Base-by-base conservation (phyloP, 2,113 vertebrate genomes). In the Lagopus leucura region DNA sequence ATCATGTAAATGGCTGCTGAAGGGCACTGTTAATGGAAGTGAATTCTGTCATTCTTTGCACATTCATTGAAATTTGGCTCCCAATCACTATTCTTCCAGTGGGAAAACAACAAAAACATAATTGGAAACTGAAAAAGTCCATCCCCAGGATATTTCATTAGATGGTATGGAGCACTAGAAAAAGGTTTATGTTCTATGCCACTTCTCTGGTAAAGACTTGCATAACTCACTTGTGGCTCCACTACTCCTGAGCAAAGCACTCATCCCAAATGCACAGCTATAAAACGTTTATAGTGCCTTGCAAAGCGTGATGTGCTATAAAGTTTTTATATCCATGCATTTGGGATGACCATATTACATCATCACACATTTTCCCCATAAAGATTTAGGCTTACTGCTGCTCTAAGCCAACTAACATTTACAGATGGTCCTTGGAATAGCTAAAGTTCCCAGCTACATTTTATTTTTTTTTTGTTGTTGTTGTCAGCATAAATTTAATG, bases 401-500 rank as follows among this genome's bases (percentile, higher is more conserved):
- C 57, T 86, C 13, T 61, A 81, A 72, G n/a, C 40, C 45, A 71
- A 54, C 58, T 72, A 92, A 91, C 55, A 50, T 81, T 95, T 87
- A 81, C 43, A 87, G 89, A 85, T 36, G 11, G 21, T 72, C 90
- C 79, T 21, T 87, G 64, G 78, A 89, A 82, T 20, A 72, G 65
- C 52, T 63, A 36, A 71, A 90, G 71, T 48, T 64, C 50, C 21
- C 25, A 71, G 54, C 32, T 92, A 81, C 28, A 4, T 21, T 75
- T 61, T 55, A 91, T 96, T 88, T 84, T 11, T 11, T 40, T 40
- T 10, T 40, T 2, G 24, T 90, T 73, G 32, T 96, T 95, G 79
- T 90, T 97, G 97, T 94, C 89, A 97, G 91, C 82, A 89, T 10
- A 22, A 92, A 64, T 95, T 97, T 97, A 96, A 97, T 92, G 87